These are phyloP conservation scores for Nasonia vitripennis DNA, from an alignment of 1,140 invertebrate species.

Conservation along the genomic window DNA sequence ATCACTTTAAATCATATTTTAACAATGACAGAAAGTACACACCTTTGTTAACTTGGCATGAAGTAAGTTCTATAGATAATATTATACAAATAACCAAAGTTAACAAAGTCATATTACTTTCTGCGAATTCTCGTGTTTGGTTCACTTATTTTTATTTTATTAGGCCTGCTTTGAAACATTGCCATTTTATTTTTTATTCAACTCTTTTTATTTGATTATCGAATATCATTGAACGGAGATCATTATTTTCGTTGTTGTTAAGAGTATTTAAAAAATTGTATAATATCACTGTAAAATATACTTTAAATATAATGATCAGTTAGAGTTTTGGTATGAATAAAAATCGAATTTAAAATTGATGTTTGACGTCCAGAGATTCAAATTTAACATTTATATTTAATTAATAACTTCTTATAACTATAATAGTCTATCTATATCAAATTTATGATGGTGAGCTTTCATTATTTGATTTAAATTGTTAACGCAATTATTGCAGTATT, in stretches of 20 bases:
- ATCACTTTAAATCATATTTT: constrained; percentile 33
- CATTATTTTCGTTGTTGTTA: too few relatives aligned
- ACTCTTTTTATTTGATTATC: not conserved
- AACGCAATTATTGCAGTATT: not conserved
- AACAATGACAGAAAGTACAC: constrained; percentile 26
- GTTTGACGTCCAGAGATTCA: too few relatives aligned
- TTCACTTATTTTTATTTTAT: constrained; percentile 23
- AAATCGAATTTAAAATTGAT: too few relatives aligned
- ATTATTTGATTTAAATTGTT: not conserved
- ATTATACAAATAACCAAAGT: constrained; percentile 17
- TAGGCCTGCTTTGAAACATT: constrained; percentile 49
- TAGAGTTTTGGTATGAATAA: too few relatives aligned
- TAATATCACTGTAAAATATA: too few relatives aligned
- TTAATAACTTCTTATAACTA: too few relatives aligned
- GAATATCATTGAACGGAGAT: too few relatives aligned
- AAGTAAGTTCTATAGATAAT: not conserved
- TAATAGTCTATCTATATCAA: too few relatives aligned
- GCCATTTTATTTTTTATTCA: constrained; percentile 8
- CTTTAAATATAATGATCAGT: too few relatives aligned
- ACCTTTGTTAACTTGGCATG: constrained; percentile 8
- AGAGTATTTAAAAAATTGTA: too few relatives aligned
- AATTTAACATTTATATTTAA: too few relatives aligned
- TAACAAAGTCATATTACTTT: constrained; percentile 37
- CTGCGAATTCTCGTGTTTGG: not conserved
- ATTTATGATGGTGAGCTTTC: too few relatives aligned